phyloP scores from a whole-genome alignment of 2,888 invertebrate species.

The Micoletzkya japonica region DNA sequence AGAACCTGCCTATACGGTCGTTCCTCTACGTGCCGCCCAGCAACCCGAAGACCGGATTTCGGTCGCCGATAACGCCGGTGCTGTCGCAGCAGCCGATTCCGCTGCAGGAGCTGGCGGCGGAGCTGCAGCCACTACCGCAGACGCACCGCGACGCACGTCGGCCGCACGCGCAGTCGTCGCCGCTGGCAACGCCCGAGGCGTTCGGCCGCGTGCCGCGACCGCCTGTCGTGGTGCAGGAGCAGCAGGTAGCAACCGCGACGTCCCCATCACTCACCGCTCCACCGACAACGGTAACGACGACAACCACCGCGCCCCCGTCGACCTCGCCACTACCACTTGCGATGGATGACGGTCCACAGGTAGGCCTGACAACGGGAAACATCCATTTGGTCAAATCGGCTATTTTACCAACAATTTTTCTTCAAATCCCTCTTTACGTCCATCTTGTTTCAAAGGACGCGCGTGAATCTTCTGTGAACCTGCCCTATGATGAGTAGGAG shows the following conservation, averaged over 20 bases:
- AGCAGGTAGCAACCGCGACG: background rate
- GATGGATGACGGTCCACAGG: no score
- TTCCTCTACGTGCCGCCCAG: slow-evolving; percentile 9
- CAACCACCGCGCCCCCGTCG: slow-evolving; percentile 4
- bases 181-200: slow-evolving; percentile 12
- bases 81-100: background rate
- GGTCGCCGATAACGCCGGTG: slow-evolving; percentile 13
- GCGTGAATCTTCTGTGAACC: no score
- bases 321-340: background rate
- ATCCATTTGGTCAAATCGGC: no score
- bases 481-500: no score
- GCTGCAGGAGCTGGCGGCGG: background rate
- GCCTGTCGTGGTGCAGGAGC: no score
- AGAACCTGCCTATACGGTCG: slow-evolving; percentile 13
- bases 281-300: background rate
- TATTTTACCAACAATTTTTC: no score
- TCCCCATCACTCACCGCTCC: background rate
- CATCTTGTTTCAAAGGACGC: no score
- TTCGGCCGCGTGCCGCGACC: slow-evolving; percentile 10
- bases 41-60: background rate
- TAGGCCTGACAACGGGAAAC: no score
- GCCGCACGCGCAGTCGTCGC: slow-evolving; percentile 19
- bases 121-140: slow-evolving; percentile 6
- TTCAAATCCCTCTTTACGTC: no score
- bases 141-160: no score